These are phyloP conservation scores for Parnassius mnemosyne DNA, from an alignment of 2,888 invertebrate species.

Conservation along the genomic window DNA sequence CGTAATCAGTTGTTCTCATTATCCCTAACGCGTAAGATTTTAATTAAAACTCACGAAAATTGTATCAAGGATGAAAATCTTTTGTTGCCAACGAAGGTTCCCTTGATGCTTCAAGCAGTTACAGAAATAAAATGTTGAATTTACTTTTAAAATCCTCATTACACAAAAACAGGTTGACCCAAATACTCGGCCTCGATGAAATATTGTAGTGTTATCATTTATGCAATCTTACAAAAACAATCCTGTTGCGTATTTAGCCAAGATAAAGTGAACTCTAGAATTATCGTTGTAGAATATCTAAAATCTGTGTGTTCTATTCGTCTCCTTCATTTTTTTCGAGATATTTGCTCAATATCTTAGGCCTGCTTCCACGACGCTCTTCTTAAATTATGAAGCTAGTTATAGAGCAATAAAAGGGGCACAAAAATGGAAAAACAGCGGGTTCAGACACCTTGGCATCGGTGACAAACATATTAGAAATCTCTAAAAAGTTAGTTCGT, in stretches of 20 bases:
- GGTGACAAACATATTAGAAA: too few relatives aligned
- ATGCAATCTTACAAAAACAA: constrained; percentile 77
- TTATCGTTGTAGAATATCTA: neutral
- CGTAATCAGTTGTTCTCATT: constrained; percentile 63
- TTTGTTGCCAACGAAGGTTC: constrained; percentile 67
- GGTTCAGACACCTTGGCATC: too few relatives aligned
- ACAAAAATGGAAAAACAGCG: too few relatives aligned
- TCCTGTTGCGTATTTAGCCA: constrained; percentile 24
- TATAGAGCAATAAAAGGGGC: too few relatives aligned
- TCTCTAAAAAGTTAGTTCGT: too few relatives aligned
- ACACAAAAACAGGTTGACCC: constrained; percentile 79
- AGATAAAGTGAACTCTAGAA: neutral
- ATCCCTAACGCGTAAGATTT: constrained; percentile 68
- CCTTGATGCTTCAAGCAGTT: constrained; percentile 54
- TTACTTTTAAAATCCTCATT: constrained; percentile 75
- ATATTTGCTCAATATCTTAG: neutral
- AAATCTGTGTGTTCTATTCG: neutral
- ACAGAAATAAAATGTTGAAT: constrained; percentile 74
- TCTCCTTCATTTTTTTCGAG: neutral
- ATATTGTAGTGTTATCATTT: constrained; percentile 74
- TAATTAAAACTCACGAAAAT: constrained; percentile 74
- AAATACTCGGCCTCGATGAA: constrained; percentile 72
- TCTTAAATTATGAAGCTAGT: too few relatives aligned
- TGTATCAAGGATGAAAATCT: constrained; percentile 66
- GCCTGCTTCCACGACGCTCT: neutral